Base-by-base conservation (phyloP, 1,140 invertebrate species). In the Zaprionus ghesquierei region DNA sequence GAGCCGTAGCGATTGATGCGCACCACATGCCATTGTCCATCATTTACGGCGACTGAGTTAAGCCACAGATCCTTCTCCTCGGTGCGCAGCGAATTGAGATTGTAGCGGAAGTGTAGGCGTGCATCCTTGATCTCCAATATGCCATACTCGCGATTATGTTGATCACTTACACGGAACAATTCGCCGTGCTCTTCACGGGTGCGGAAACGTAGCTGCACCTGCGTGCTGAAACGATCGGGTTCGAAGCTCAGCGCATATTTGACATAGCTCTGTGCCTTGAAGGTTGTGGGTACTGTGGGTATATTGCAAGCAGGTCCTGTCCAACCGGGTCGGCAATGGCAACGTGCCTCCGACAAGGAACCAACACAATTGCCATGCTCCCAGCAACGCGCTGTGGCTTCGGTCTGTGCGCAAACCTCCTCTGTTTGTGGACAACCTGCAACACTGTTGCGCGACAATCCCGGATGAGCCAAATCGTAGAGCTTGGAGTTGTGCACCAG, bases 11-110 rank as follows among this genome's bases (percentile, higher is more conserved):
- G 94, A 80, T 95, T 96, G 0, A 97, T 96, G 74, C 96, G 94
- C 0, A 98, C 97, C 8, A 97, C 97, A 91, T 99, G 98, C 98
- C 98, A 99, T 84, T 98, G 97, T 10, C 98, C 98, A 93, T 99
- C 98, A 89, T 98, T 97, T 1, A 99, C 98, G 2, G 95, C 94
- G 13, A 98, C 95, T 29, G 96, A 95, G 60, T 96, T 97, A 10
- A 99, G 93, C 96, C 97, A 98, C 61, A 99, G 95, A 90, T 97
- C 96, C 80, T 95, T 94, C 92, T 99, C 97, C 92, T 98, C 96
- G 8, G 96, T 96, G 69, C 97, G 94, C 72, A 98, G 92, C 25
- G 97, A 98, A 89, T 99, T 99, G 12, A 99, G 92, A 92, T 99
- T 99, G 90, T 97, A 99, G 56, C 97, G 94, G 93, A 98, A 98